Evolutionary conservation across 1,140 invertebrate species (phyloP).

Genomic region (Bombus turneri): DNA sequence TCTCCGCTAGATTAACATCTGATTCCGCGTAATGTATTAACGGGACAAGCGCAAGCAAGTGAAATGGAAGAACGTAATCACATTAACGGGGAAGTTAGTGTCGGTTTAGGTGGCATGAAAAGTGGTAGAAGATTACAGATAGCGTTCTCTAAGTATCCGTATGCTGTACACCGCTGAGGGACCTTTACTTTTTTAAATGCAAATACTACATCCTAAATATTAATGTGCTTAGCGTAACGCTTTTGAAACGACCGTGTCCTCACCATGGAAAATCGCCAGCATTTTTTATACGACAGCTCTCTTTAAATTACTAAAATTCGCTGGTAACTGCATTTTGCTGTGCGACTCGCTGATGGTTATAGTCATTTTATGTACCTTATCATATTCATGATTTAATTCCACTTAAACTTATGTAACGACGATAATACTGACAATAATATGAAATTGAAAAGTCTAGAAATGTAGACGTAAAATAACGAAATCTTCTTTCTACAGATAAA

Average conservation of each 20-base stretch:
- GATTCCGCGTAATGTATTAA: slow-evolving; percentile 25
- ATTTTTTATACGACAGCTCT: not conserved
- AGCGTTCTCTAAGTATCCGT: slow-evolving; percentile 29
- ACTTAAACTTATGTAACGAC: not conserved
- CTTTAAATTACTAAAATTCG: not conserved
- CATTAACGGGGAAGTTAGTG: slow-evolving; percentile 34
- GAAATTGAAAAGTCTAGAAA: too few species aligned
- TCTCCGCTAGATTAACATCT: slow-evolving; percentile 1
- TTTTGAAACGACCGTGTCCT: not conserved
- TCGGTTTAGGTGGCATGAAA: slow-evolving; percentile 43
- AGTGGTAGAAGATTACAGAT: slow-evolving; percentile 42
- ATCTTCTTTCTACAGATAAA: too few species aligned
- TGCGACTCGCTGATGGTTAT: not conserved
- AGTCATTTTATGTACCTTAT: not conserved
- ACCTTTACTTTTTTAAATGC: slow-evolving; percentile 16
- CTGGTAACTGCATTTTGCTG: not conserved
- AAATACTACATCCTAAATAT: slow-evolving; percentile 40
- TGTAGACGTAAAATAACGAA: too few species aligned
- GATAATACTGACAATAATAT: too few species aligned
- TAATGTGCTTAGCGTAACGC: slow-evolving; percentile 21
- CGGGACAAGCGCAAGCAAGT: slow-evolving; percentile 1
- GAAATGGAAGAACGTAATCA: slow-evolving; percentile 30
- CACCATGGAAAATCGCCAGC: not conserved
- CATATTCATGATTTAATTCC: not conserved
- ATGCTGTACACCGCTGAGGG: not conserved